Conservation (phyloP, 2,888 invertebrate genomes). For the Diarsia dahlii region DNA sequence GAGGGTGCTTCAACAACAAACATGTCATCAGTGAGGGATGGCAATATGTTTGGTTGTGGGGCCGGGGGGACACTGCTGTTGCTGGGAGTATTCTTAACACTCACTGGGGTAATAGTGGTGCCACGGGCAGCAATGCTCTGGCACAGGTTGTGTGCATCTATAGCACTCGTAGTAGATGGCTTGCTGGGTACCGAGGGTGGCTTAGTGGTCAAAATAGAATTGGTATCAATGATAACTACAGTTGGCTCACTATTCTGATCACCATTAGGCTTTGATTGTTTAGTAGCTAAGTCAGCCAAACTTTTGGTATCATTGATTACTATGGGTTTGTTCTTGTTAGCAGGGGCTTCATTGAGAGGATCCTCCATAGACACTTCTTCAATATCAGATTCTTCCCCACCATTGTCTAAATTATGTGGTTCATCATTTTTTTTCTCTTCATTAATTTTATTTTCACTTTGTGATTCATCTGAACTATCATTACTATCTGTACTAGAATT, state of each 20-base stretch:
- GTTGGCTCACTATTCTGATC: conserved; percentile 94
- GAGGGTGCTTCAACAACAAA: conserved; percentile 98
- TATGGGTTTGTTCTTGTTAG: conserved; percentile 86
- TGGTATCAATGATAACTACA: conserved; percentile 96
- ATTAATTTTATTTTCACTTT: conserved; percentile 83
- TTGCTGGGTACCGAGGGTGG: conserved; percentile 73
- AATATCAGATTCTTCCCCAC: conserved; percentile 80
- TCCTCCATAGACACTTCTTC: conserved; percentile 92
- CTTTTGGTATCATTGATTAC: conserved; percentile 94
- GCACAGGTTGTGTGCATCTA: conserved; percentile 85
- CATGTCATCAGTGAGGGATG: conserved; percentile 97
- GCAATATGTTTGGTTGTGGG: conserved; percentile 91
- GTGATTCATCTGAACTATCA: conserved; percentile 91
- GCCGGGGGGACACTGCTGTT: conserved; percentile 68
- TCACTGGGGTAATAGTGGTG: conserved; percentile 90
- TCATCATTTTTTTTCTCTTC: conserved; percentile 90
- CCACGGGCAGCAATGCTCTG: conserved; percentile 88
- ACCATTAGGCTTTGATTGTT: conserved; percentile 84
- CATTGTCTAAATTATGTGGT: conserved; percentile 87
- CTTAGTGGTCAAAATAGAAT: conserved; percentile 91
- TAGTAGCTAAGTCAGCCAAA: conserved; percentile 93
- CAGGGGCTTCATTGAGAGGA: conserved; percentile 89
- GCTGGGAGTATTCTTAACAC: conserved; percentile 74
- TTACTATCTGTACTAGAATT: conserved; percentile 80
- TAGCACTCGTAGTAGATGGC: conserved; percentile 71